Percentiles rank a stretch among this genome's conserved stretches.
These are phyloP conservation scores for Parazoanthus darwini DNA, from an alignment of 92 coral and sea anemone species.

Conservation along the genomic window DNA sequence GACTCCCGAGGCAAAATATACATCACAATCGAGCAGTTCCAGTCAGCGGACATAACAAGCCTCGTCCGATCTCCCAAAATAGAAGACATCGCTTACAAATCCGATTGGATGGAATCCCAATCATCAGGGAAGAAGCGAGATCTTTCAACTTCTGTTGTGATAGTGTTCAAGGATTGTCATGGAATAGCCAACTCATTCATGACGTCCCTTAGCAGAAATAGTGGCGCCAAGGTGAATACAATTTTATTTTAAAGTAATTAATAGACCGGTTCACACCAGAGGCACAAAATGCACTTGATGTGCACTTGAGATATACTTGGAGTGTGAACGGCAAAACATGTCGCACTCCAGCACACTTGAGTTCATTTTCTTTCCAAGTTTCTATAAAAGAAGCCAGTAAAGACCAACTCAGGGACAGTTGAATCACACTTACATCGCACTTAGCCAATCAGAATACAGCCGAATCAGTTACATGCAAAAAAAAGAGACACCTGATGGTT, in stretches of 20 bases:
- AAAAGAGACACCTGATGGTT: no score
- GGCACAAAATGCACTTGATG: no score
- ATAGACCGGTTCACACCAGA: no score
- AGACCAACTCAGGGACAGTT: no score
- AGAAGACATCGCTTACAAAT: constrained; percentile 42
- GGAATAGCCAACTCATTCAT: constrained; percentile 43
- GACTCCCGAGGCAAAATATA: constrained; percentile 47
- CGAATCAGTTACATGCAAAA: no score
- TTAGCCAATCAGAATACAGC: no score
- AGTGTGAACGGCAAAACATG: no score
- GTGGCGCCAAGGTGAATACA: constrained; percentile 11
- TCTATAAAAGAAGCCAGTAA: no score
- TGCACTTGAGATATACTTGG: no score
- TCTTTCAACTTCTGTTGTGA: constrained; percentile 10
- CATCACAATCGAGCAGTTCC: constrained; percentile 49
- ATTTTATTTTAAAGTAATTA: background rate
- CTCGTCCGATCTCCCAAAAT: constrained; percentile 42
- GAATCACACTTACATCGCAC: no score
- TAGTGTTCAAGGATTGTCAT: constrained; percentile 50
- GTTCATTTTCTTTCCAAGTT: no score
- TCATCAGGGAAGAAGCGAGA: background rate
- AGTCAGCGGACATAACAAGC: constrained; percentile 44
- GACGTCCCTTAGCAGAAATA: constrained; percentile 22
- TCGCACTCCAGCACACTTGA: no score
- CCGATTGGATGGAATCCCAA: constrained; percentile 48